Conservation (phyloP, 2,888 invertebrate species). For the Ochropacha duplaris region DNA sequence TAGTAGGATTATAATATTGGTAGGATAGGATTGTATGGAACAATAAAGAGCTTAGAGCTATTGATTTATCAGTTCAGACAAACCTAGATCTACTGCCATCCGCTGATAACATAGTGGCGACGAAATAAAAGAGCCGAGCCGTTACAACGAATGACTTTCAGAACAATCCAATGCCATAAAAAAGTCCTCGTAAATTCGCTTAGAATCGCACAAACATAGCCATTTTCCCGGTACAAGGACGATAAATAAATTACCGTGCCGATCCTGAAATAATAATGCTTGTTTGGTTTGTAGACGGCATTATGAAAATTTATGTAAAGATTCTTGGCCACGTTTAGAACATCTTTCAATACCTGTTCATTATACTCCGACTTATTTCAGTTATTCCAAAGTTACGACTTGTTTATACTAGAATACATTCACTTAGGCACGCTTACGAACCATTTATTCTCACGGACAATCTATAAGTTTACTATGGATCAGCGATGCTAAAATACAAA, state of each 20-base stretch:
- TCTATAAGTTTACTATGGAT: not conserved
- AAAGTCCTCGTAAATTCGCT: slow-evolving; percentile 28
- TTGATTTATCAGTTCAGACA: not conserved
- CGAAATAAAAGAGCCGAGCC: slow-evolving; percentile 18
- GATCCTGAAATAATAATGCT: slow-evolving; percentile 9
- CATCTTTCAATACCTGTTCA: not conserved
- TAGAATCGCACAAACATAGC: slow-evolving; percentile 11
- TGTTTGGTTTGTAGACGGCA: slow-evolving; percentile 6
- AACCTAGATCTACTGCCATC: not conserved
- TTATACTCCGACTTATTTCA: not conserved
- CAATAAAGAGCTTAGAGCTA: not conserved
- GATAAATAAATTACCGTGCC: slow-evolving; percentile 7
- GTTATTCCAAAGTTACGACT: not conserved
- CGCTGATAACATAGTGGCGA: slow-evolving; percentile 3
- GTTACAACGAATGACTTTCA: slow-evolving; percentile 26
- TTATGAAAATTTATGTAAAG: slow-evolving; percentile 7
- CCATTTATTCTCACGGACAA: not conserved
- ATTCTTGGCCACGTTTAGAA: not conserved
- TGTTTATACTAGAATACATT: not conserved
- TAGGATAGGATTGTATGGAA: not conserved
- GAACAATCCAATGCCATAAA: slow-evolving; percentile 26
- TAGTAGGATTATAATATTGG: too few species aligned
- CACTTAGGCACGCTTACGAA: not conserved
- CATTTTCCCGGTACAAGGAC: slow-evolving; percentile 2
- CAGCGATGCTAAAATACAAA: not conserved